Evolutionary conservation across 2,797 vertebrate genomes (phyloP).

Genomic region (Odontamblyopus rebecca): DNA sequence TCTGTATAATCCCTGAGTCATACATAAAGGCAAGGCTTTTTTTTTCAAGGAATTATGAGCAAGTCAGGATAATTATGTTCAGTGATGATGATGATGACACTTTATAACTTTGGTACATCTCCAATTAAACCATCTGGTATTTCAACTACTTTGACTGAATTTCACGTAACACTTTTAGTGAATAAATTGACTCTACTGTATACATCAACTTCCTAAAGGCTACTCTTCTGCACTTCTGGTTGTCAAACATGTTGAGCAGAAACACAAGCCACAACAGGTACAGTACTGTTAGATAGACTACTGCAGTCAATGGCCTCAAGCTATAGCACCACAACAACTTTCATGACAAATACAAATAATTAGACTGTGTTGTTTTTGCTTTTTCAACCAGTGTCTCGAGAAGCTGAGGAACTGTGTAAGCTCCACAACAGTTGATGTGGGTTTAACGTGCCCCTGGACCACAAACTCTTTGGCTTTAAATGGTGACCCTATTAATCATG

Average conservation of each 20-base stretch:
- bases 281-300: background rate
- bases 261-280: slow-evolving; percentile 35
- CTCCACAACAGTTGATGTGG: slow-evolving; percentile 33
- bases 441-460: slow-evolving; percentile 39
- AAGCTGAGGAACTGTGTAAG: slow-evolving; percentile 5
- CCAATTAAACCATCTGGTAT: background rate
- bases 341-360: slow-evolving; percentile 37
- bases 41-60: slow-evolving; percentile 36
- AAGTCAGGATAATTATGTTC: slow-evolving; percentile 29
- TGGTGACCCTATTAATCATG: slow-evolving; percentile 45
- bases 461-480: slow-evolving; percentile 23
- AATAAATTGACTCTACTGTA: background rate
- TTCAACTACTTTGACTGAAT: no score
- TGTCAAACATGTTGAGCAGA: slow-evolving; percentile 33
- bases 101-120: background rate
- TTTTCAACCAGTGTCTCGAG: slow-evolving; percentile 17
- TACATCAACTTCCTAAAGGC: background rate
- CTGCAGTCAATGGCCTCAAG: slow-evolving; percentile 15
- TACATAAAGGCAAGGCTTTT: slow-evolving; percentile 28
- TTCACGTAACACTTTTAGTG: no score
- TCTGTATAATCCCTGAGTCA: slow-evolving; percentile 37
- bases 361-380: slow-evolving; percentile 9
- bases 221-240: background rate
- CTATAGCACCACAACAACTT: slow-evolving; percentile 18
- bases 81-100: slow-evolving; percentile 2